Evolutionary conservation across 1,140 invertebrate species (phyloP), one percentile per base, ranked within the genome.

Genomic region (Phthorimaea operculella): DNA sequence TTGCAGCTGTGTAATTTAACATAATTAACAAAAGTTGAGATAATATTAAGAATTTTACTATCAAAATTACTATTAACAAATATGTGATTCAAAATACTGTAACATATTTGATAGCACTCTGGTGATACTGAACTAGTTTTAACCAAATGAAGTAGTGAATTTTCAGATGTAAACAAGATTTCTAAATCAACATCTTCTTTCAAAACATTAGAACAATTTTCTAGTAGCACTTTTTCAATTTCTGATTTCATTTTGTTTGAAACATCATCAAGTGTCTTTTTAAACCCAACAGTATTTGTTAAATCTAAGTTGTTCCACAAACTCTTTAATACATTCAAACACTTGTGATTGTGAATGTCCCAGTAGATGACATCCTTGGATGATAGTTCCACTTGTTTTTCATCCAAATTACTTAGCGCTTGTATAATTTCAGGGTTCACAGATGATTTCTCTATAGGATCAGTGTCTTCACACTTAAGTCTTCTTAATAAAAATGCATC

Each of bases 101-200:
- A 64, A 54, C 77, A 75, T 33, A 79, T 77, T 68, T 82, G 75
- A 51, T 79, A 84, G 54, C 79, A 78, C 39, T 67, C 51, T 14
- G 65, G 12, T 33, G 76, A 79, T 33, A 57, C 36, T 21, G 59
- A 48, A 67, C 71, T 69, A 18, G 59, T 70, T 54, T 64, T 64
- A 12, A 75, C 18, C 49, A 84, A 54, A 14, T 59, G 54, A 15
- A 70, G 52, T 11, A 58, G 10, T 9, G 60, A 17, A 60, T 70
- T 57, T n/a, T 47, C 14, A 36, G 33, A 51, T 45, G 12, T 50
- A 15, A 67, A 66, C 14, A 78, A 39, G 15, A 59, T 54, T 10
- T 67, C 54, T 14, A 76, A 16, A 55, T 76, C 52, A 44, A 48
- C 28, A 17, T 56, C 51, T 10, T 17, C 58, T n/a, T 21, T 50